Percentiles rank a stretch among this genome's conserved stretches.
Evolutionary conservation across 2,888 invertebrate species (phyloP).

Genomic region (Hydroisotoma schaefferi): DNA sequence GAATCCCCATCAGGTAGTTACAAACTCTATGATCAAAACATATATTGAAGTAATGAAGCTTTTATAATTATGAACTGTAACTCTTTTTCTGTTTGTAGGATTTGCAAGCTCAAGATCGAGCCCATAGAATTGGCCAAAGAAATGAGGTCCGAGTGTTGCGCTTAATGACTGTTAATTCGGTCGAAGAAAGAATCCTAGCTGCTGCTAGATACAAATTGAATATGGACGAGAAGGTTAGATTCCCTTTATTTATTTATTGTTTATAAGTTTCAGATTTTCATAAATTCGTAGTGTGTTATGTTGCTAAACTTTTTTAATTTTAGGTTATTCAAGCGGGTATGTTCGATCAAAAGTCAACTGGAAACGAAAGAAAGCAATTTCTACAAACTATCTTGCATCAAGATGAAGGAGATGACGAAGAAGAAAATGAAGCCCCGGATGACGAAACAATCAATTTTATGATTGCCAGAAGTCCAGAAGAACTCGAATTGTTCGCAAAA

Average conservation of each 20-base stretch:
- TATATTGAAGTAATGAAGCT: background rate
- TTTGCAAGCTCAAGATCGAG: slow-evolving; percentile 91
- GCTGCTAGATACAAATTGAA: slow-evolving; percentile 97
- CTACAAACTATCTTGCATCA: slow-evolving; percentile 91
- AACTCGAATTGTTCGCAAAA: slow-evolving; percentile 87
- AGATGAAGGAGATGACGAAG: slow-evolving; percentile 89
- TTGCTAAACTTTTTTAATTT: slow-evolving; percentile 8
- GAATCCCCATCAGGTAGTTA: slow-evolving; percentile 90
- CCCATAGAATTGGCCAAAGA: slow-evolving; percentile 97
- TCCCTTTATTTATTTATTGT: background rate
- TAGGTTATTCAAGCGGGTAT: slow-evolving; percentile 90
- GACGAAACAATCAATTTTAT: slow-evolving; percentile 99
- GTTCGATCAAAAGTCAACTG: slow-evolving; percentile 99
- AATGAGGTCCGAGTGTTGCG: slow-evolving; percentile 96
- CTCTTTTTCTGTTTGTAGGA: slow-evolving; percentile 13
- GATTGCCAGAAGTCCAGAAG: slow-evolving; percentile 93
- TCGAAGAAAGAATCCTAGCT: slow-evolving; percentile 95
- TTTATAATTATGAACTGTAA: background rate
- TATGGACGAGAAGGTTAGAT: slow-evolving; percentile 92
- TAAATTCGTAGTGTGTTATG: no score
- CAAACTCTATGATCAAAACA: background rate
- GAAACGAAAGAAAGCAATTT: slow-evolving; percentile 92
- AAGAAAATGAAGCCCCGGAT: slow-evolving; percentile 95
- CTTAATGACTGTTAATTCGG: slow-evolving; percentile 97
- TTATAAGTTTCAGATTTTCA: no score